Base-by-base conservation (phyloP, 2,797 vertebrate species). In the Crocodylus rhombifer region DNA sequence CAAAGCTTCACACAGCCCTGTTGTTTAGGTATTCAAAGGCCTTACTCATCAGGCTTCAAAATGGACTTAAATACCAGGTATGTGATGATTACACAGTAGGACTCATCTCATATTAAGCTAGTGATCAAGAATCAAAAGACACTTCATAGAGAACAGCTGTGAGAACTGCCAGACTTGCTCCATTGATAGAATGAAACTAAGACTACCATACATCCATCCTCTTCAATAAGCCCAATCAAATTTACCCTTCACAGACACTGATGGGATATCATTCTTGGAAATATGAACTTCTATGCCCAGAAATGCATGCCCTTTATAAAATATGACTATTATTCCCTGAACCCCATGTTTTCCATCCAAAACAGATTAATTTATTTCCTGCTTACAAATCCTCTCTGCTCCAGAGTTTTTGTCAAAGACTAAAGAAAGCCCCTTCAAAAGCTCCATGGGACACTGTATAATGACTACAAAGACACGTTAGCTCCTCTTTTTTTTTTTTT, bases 141-240 rank as follows among this genome's bases (percentile, higher is more conserved):
- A 21, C 1, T 75, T 73, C 26, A 9, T 67, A 78, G 57, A 3
- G 36, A 81, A 87, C 2, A 5, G 5, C 6, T 51, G 0, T 21
- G 78, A 86, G 2, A 76, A 76, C 15, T 28, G 23, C 36, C 82
- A 62, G 5, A 8, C 69, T 73, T 30, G 26, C 65, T 67, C n/a
- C 25, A 82, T 17, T 20, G 63, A 20, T 16, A 80, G 33, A 30
- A 55, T 20, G 75, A 51, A 92, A 26, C 42, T n/a, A 12, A 80
- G 62, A 51, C n/a, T 85, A 61, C 4, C 64, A 4, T 1, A 63
- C 30, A 88, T 71, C 63, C 77, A 76, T n/a, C 14, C 58, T 30
- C 80, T 86, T 57, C 56, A 73, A 80, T 87, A 62, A 7, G 0
- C 28, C 86, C 76, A 58, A 58, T 67, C 21, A 62, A 71, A 21